Evolutionary conservation across 2,888 invertebrate species (phyloP).

Genomic region (Orthosia gothica): DNA sequence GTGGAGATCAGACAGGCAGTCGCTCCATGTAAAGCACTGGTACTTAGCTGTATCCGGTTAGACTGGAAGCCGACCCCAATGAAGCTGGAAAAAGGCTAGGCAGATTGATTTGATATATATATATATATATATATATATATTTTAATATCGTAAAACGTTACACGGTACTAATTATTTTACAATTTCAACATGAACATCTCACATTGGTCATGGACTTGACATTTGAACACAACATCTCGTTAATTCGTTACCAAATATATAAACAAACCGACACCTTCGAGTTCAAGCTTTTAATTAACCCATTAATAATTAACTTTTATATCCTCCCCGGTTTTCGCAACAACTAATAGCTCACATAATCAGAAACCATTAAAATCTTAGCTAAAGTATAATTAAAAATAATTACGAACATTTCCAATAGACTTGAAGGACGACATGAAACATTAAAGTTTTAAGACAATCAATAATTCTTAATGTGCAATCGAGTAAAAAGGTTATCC

Average conservation of each 20-base stretch:
- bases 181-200: slow-evolving; percentile 37
- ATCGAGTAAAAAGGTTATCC: slow-evolving; percentile 68
- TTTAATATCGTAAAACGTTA: background rate
- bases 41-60: no score
- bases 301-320: slow-evolving; percentile 41
- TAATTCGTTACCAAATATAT: slow-evolving; percentile 41
- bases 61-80: no score
- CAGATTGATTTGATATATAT: no score
- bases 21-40: no score
- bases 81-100: no score
- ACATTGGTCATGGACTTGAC: slow-evolving; percentile 63
- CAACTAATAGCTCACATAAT: slow-evolving; percentile 34
- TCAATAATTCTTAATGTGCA: slow-evolving; percentile 61
- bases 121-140: no score
- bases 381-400: slow-evolving; percentile 55
- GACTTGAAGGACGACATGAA: slow-evolving; percentile 43
- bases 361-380: slow-evolving; percentile 48
- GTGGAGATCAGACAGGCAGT: no score
- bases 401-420: slow-evolving; percentile 48
- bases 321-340: slow-evolving; percentile 48
- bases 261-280: slow-evolving; percentile 34
- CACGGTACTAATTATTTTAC: background rate
- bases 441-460: slow-evolving; percentile 52
- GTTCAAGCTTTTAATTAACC: slow-evolving; percentile 45
- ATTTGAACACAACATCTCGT: slow-evolving; percentile 45